These are phyloP conservation scores for Bursaphelenchus mucronatus DNA, from an alignment of 1,140 invertebrate genomes.

Conservation along the genomic window DNA sequence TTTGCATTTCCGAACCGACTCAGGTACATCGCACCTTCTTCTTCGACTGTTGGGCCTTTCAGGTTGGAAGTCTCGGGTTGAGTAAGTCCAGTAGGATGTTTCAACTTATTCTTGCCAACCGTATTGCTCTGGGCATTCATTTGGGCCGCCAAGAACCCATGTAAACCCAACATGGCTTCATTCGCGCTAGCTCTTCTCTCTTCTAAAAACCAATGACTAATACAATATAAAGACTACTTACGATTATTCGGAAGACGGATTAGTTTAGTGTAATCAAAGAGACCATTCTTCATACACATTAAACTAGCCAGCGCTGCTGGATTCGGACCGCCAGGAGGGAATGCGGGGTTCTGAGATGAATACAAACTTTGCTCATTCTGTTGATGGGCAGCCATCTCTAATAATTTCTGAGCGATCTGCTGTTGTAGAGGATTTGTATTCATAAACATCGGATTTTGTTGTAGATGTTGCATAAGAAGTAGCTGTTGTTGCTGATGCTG, in stretches of 20 bases:
- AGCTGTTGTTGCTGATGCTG: conserved; percentile 21
- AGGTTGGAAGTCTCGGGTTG: conserved; percentile 16
- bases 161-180: conserved; percentile 50
- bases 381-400: conserved; percentile 21
- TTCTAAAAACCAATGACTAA: conserved; percentile 37
- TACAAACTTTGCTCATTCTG: conserved; percentile 21
- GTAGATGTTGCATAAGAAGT: conserved; percentile 6
- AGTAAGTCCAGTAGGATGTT: no score
- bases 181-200: conserved; percentile 55
- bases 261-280: conserved; percentile 14
- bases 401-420: conserved; percentile 1
- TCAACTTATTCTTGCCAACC: no score
- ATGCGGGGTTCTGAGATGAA: conserved; percentile 15
- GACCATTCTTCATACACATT: conserved; percentile 17
- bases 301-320: conserved; percentile 5
- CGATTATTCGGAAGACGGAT: conserved; percentile 10
- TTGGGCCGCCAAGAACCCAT: conserved; percentile 20
- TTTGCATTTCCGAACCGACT: conserved; percentile 42
- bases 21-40: conserved; percentile 50
- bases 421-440: conserved; percentile 8
- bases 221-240: background rate
- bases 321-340: conserved; percentile 12
- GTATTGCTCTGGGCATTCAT: no score
- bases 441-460: conserved; percentile 1
- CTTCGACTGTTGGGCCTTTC: conserved; percentile 33